Evolutionary conservation across 2,113 vertebrate species (phyloP).

Genomic region (Heterotilapia buettikoferi): DNA sequence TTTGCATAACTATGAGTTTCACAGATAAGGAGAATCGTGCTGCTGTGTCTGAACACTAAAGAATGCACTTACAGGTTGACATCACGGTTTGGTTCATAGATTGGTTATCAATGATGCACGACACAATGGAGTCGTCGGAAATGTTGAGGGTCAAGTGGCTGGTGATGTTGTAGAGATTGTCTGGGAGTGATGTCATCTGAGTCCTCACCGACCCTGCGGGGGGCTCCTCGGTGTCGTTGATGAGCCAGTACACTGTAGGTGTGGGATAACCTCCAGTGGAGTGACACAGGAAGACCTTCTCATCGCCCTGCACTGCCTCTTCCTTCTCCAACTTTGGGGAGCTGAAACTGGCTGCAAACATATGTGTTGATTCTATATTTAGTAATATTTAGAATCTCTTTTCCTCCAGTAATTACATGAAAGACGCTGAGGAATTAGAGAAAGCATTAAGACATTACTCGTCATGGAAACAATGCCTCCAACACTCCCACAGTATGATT

Average conservation of each 20-base stretch:
- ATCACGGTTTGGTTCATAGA: slow-evolving; percentile 42
- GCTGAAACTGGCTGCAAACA: slow-evolving; percentile 56
- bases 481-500: neutral
- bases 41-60: neutral
- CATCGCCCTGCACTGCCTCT: neutral
- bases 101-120: slow-evolving; percentile 49
- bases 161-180: slow-evolving; percentile 55
- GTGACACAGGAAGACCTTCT: slow-evolving; percentile 43
- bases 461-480: neutral
- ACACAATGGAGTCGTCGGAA: slow-evolving; percentile 21
- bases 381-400: neutral
- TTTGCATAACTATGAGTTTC: neutral
- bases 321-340: slow-evolving; percentile 12
- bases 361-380: neutral
- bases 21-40: neutral
- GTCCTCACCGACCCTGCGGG: slow-evolving; percentile 35
- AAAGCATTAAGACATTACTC: neutral
- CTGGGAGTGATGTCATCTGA: neutral
- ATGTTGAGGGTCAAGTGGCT: slow-evolving; percentile 47
- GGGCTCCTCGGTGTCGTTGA: slow-evolving; percentile 29
- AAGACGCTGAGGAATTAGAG: neutral
- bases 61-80: slow-evolving; percentile 36
- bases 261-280: slow-evolving; percentile 54
- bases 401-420: neutral
- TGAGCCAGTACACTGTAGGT: slow-evolving; percentile 59